Evolutionary conservation across 2,113 vertebrate species (phyloP).

Genomic region (Sapayoa aenigma): DNA sequence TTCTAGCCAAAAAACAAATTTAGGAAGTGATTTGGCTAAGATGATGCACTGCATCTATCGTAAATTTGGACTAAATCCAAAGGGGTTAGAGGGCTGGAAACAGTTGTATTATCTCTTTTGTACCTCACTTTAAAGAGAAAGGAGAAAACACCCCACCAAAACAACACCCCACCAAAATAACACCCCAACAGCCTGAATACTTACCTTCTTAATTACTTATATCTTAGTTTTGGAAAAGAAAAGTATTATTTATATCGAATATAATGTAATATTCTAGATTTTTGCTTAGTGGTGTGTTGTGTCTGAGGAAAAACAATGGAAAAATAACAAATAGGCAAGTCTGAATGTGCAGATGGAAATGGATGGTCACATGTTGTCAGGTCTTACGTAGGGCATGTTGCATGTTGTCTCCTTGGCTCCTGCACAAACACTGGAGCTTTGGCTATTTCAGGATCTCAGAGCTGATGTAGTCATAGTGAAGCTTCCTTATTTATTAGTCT

Average conservation of each 20-base stretch:
- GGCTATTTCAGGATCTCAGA: neutral
- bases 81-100: conserved; percentile 1
- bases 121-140: neutral
- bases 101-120: neutral
- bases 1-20: conserved; percentile 64
- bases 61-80: conserved; percentile 51
- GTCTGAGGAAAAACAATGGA: neutral
- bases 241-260: conserved; percentile 5
- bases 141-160: neutral
- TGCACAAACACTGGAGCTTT: neutral
- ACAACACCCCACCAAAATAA: neutral
- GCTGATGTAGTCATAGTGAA: neutral
- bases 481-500: neutral
- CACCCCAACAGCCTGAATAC: neutral
- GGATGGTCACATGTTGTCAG: neutral
- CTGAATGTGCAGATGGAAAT: neutral
- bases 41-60: conserved; percentile 9
- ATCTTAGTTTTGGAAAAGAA: conserved; percentile 5
- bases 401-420: neutral
- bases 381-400: fast-evolving
- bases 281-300: neutral
- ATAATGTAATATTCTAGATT: conserved; percentile 11
- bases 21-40: conserved; percentile 58
- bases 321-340: neutral
- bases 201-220: neutral